Evolutionary conservation across 1,140 invertebrate genomes (phyloP), one percentile per base, ranked within the genome.

Genomic region (Maconellicoccus hirsutus): DNA sequence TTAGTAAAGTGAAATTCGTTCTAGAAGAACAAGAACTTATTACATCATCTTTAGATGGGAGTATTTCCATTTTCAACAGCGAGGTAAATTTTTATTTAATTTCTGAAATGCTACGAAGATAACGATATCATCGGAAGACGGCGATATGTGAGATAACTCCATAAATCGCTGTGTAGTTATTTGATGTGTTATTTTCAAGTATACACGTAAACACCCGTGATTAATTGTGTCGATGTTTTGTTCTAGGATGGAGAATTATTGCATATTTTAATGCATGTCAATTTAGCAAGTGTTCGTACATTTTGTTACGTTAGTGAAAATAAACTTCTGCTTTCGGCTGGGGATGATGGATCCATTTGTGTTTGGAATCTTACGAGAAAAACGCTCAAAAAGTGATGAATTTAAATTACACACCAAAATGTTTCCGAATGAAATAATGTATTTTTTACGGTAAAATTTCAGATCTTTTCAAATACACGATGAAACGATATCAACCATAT

Each of bases 281-380:
- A 80, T 74, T 80, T 82, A 22, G 76, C 79, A 29, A 80, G 82
- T 26, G 81, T 86, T 21, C 75, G 85, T 70, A 78, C 80, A n/a
- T 84, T 84, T 73, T 76, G 77, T 10, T 70, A 91, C 78, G 85
- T 87, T 0, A 82, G 83, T 3, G 84, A 88, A 76, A 87, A 85
- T 38, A 82, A 83, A 1, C 77, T 84, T 42, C 78, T 92, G 19
- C 83, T 85, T 2, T 87, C 89, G 16, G 89, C 85, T 16, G 86
- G 88, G 33, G 89, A 91, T 79, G 89, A 88, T 78, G 88, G 89
- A 38, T 84, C 84, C 33, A 79, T 90, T 4, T 87, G 87, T 75
- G 77, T 91, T 27, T 91, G 89, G 88, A 86, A 91, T 79, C 78
- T 90, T 16, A 78, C 85, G 19, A 83, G 84, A 59, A 81, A 84